These are phyloP conservation scores for Ctenopoma multispine DNA, from an alignment of 2,797 vertebrate genomes.

Conservation along the genomic window DNA sequence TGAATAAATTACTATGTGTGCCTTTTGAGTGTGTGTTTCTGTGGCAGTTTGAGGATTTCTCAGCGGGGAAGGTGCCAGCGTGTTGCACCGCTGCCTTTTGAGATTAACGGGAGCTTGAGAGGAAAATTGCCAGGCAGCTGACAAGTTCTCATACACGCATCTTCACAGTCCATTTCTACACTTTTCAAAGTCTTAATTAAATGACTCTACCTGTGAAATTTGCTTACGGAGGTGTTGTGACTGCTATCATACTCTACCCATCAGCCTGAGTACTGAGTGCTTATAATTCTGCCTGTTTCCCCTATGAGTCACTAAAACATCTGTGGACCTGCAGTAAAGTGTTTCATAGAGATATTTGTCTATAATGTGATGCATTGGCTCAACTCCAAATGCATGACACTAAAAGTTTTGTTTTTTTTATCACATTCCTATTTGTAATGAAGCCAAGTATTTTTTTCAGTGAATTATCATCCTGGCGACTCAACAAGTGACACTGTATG, in stretches of 20 bases:
- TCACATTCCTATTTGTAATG: constrained; percentile 14
- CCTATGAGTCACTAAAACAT: constrained; percentile 26
- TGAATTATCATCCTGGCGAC: constrained; percentile 30
- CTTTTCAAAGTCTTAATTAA: constrained; percentile 27
- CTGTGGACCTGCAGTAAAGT: constrained; percentile 30
- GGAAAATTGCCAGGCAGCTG: constrained; percentile 5
- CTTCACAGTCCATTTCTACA: constrained; percentile 21
- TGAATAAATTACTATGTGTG: too few species aligned
- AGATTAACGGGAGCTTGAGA: constrained; percentile 14
- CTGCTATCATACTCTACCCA: not conserved
- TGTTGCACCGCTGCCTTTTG: constrained; percentile 1
- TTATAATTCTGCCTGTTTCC: constrained; percentile 17
- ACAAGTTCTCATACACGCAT: constrained; percentile 4
- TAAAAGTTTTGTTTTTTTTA: constrained; percentile 42
- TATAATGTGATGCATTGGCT: constrained; percentile 46
- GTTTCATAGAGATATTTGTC: constrained; percentile 35
- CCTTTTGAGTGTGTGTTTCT: constrained; percentile 10
- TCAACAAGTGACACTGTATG: constrained; percentile 33
- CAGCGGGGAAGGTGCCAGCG: not conserved
- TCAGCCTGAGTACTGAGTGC: constrained; percentile 2
- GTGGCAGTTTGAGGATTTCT: constrained; percentile 19
- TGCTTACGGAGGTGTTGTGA: constrained; percentile 3
- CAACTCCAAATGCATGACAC: constrained; percentile 26
- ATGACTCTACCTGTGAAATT: constrained; percentile 4
- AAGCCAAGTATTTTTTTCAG: not conserved